Conservation (phyloP, 2,888 invertebrate species). For the Tetanocera ferruginea region DNA sequence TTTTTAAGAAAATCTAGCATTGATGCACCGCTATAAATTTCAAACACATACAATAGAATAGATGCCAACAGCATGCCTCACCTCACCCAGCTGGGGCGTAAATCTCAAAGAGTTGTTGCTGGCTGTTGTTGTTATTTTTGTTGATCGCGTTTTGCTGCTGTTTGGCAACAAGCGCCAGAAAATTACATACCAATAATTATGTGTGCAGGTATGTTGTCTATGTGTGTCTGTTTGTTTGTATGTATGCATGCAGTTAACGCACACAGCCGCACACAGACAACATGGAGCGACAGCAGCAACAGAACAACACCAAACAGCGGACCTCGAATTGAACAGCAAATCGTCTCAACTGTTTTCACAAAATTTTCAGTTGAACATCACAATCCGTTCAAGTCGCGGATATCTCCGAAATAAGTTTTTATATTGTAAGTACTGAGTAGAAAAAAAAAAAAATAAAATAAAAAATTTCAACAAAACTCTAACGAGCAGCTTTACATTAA, state of each 20-base stretch:
- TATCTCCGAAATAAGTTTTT: conserved; percentile 70
- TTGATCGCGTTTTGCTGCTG: conserved; percentile 25
- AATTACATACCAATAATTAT: conserved; percentile 43
- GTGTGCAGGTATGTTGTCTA: conserved; percentile 38
- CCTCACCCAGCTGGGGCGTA: neutral
- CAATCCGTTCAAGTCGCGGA: conserved; percentile 72
- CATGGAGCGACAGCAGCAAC: conserved; percentile 22
- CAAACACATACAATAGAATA: neutral
- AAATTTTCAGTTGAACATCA: conserved; percentile 72
- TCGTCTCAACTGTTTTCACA: conserved; percentile 64
- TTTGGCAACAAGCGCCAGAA: conserved; percentile 27
- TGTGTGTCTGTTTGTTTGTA: conserved; percentile 27
- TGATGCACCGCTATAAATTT: conserved; percentile 10
- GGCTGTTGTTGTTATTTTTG: neutral
- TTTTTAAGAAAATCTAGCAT: neutral
- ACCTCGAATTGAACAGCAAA: conserved; percentile 60
- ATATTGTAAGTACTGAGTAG: conserved; percentile 63
- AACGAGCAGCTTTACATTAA: neutral
- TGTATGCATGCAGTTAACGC: conserved; percentile 27
- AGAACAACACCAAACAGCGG: conserved; percentile 51
- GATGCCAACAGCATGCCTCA: neutral
- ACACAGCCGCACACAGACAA: conserved; percentile 34
- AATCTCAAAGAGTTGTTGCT: conserved; percentile 12
- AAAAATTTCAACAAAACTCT: neutral
- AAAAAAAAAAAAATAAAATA: conserved; percentile 32